Base-by-base conservation (phyloP, 2,797 vertebrate genomes). In the Karalla daura region DNA sequence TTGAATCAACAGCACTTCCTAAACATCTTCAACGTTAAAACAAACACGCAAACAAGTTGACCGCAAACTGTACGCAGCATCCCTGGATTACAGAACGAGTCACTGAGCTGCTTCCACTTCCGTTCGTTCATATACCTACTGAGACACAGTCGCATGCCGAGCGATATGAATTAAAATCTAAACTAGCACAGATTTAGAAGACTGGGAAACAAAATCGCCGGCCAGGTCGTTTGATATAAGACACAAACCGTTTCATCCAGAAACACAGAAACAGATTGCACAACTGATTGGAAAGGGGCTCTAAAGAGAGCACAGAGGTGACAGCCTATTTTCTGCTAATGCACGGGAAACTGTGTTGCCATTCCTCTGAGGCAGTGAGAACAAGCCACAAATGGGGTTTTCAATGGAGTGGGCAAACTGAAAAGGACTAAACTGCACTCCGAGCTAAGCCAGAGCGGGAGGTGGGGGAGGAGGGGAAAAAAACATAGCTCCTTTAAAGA, bases 391-490 rank as follows among this genome's bases (percentile, higher is more conserved):
- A 85, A 86, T 81, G 81, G 79, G 79, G 69, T 90, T 92, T 93
- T 94, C 92, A 94, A 93, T 91, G 90, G 92, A 93, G 85, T 85
- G 87, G 92, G 88, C 90, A 91, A 91, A 93, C 84, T 94, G 92
- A 95, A 94, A 93, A 90, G 87, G 81, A 74, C 85, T 92, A 85
- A 92, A 93, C 90, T 90, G 88, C 92, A 88, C 86, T 89, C 78
- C 75, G 77, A 85, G 68, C 86, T 88, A 81, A 92, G 86, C 85
- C 88, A 81, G 86, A 89, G 90, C 33, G 72, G 87, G 88, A 88
- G 88, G 76, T 80, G 87, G 88, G 79, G 81, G 84, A 83, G 83
- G 87, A 83, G 74, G 80, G 86, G 70, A 74, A 91, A 86, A 91
- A 86, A 92, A 94, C 93, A 92, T 90, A 90, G 89, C 88, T 91